Percentiles rank a stretch among this genome's conserved stretches.
Conservation (phyloP, 2,888 invertebrate genomes). For the Drosophila recens region DNA sequence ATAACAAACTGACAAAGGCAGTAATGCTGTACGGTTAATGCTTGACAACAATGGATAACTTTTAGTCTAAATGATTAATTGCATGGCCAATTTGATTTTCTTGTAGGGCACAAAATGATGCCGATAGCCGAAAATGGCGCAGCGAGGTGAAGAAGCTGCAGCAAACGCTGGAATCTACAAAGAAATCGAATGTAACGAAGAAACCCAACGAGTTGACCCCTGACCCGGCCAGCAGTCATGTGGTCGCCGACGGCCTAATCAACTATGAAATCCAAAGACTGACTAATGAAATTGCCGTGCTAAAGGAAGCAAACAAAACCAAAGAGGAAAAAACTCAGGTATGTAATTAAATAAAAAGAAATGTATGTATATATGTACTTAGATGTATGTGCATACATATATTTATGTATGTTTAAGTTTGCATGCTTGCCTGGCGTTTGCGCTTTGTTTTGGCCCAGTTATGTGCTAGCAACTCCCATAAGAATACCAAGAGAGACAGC, state of each 20-base stretch:
- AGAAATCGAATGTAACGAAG: constrained; percentile 73
- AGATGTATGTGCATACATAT: not conserved
- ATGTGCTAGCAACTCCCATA: constrained; percentile 65
- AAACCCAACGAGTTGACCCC: constrained; percentile 59
- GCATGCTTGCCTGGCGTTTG: constrained; percentile 45
- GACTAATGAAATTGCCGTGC: constrained; percentile 87
- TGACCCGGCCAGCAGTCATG: constrained; percentile 48
- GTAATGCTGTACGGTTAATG: too few relatives aligned
- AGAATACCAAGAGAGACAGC: constrained; percentile 62
- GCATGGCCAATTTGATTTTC: constrained; percentile 1
- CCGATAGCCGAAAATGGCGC: constrained; percentile 87
- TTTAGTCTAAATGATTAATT: not conserved
- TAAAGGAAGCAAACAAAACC: constrained; percentile 88
- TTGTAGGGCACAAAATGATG: constrained; percentile 87
- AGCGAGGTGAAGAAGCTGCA: constrained; percentile 88
- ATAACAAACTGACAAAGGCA: not conserved
- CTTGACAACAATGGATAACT: not conserved
- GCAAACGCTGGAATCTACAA: constrained; percentile 86
- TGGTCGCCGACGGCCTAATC: constrained; percentile 73
- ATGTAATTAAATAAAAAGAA: constrained; percentile 22
- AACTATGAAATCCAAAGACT: constrained; percentile 85
- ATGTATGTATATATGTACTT: not conserved
- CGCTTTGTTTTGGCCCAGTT: constrained; percentile 56
- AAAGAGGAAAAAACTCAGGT: constrained; percentile 90
- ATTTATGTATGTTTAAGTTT: constrained; percentile 28